Conservation (phyloP, 1,140 invertebrate genomes). For the Macrocentrus cingulum region DNA sequence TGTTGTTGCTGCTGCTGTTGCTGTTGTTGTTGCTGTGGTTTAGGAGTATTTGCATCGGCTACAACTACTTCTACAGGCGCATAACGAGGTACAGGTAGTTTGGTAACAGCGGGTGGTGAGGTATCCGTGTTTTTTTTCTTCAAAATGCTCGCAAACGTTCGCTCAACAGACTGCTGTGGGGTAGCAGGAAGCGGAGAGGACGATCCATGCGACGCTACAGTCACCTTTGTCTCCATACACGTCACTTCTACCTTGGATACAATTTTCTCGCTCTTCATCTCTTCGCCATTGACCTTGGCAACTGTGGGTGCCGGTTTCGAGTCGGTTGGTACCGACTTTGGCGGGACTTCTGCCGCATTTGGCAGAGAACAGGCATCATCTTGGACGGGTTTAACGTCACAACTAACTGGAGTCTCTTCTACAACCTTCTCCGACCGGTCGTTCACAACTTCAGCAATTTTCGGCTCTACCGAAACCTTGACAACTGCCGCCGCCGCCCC, state of each 20-base stretch:
- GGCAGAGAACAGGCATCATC: background rate
- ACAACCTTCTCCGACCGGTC: background rate
- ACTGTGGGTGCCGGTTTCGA: background rate
- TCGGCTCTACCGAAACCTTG: background rate
- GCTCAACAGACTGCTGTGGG: background rate
- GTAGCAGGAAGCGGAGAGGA: background rate
- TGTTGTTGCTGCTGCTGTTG: background rate
- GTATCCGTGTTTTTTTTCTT: background rate
- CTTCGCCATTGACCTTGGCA: background rate
- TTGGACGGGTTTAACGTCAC: background rate
- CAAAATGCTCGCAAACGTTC: conserved; percentile 15
- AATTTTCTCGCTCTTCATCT: conserved; percentile 6
- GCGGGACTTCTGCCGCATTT: background rate
- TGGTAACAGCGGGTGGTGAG: background rate
- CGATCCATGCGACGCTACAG: background rate
- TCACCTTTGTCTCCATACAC: too few relatives aligned
- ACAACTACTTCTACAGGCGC: too few relatives aligned
- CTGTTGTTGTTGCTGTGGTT: background rate
- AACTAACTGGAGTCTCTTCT: background rate
- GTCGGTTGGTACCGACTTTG: background rate
- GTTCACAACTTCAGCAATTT: background rate
- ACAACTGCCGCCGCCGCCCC: background rate
- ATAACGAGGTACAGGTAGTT: conserved; percentile 6
- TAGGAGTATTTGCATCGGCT: background rate
- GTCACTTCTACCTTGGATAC: background rate